These are phyloP conservation scores for Hirudinaria manillensis DNA, from an alignment of 2,888 invertebrate genomes.

Conservation along the genomic window DNA sequence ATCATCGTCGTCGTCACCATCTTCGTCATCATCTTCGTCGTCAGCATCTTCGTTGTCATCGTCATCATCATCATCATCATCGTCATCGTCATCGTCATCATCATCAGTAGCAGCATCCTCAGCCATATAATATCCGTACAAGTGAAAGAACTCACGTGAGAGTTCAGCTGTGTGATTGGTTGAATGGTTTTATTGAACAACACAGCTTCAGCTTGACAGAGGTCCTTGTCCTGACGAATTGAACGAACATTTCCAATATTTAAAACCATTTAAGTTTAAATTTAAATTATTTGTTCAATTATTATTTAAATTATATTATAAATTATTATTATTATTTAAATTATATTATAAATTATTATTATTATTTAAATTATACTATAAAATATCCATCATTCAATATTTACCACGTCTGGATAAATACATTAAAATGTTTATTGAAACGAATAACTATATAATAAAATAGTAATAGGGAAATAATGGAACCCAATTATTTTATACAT, in stretches of 20 bases:
- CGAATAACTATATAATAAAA: too few species aligned
- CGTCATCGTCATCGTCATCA: constrained; percentile 32
- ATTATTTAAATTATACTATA: too few species aligned
- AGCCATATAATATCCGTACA: neutral
- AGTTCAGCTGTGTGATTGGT: constrained; percentile 25
- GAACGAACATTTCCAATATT: neutral
- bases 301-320: too few species aligned
- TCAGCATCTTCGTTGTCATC: constrained; percentile 31
- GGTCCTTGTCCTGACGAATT: constrained; percentile 8
- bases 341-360: too few species aligned
- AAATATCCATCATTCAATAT: too few species aligned
- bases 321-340: too few species aligned
- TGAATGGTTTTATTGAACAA: constrained; percentile 15
- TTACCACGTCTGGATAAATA: too few species aligned
- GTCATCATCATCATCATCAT: constrained; percentile 30
- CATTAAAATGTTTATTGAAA: too few species aligned
- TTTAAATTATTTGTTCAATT: too few species aligned
- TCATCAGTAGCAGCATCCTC: constrained; percentile 31
- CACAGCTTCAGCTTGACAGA: constrained; percentile 29
- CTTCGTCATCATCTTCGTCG: constrained; percentile 31
- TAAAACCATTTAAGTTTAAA: neutral
- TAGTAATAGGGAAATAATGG: too few species aligned
- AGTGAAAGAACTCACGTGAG: neutral
- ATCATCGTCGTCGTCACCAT: constrained; percentile 30
- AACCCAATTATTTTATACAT: too few species aligned